Evolutionary conservation across 2,888 invertebrate genomes (phyloP).

Genomic region (Dermolepida albohirtum): DNA sequence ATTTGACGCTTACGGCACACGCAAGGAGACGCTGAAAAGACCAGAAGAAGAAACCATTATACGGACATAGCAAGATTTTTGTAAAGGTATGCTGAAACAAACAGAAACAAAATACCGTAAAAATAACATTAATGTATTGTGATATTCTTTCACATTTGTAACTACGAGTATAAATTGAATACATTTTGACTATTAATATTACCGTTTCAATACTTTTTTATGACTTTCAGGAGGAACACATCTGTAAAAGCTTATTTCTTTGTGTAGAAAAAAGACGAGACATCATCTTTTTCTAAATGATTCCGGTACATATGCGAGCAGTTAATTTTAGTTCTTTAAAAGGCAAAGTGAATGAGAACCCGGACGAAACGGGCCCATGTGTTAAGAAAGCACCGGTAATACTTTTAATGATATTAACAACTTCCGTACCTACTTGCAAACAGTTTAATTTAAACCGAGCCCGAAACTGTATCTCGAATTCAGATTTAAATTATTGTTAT

Average conservation of each 20-base stretch:
- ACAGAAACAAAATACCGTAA: too few species aligned
- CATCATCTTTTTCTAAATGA: not conserved
- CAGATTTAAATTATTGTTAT: constrained; percentile 55
- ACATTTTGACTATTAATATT: not conserved
- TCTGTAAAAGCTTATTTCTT: too few species aligned
- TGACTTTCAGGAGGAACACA: too few species aligned
- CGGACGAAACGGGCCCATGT: constrained; percentile 46
- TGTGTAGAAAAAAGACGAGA: not conserved
- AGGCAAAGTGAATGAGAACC: constrained; percentile 36
- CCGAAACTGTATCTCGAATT: constrained; percentile 51
- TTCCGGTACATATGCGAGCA: constrained; percentile 20
- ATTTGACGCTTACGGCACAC: too few species aligned
- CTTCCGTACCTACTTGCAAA: constrained; percentile 51
- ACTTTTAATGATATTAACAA: constrained; percentile 51
- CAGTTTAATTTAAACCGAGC: constrained; percentile 53
- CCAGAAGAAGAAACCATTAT: too few species aligned
- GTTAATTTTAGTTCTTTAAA: constrained; percentile 3
- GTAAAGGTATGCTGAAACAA: too few species aligned
- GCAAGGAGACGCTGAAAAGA: too few species aligned
- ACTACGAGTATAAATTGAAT: not conserved
- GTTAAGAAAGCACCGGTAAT: constrained; percentile 47
- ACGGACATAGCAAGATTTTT: too few species aligned
- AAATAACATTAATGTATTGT: too few species aligned
- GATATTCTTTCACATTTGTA: too few species aligned
- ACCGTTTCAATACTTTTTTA: not conserved